Percentiles rank a stretch among this genome's conserved stretches.
phyloP scores from a whole-genome alignment of 2,797 vertebrate genomes.

The Knipowitschia caucasica region DNA sequence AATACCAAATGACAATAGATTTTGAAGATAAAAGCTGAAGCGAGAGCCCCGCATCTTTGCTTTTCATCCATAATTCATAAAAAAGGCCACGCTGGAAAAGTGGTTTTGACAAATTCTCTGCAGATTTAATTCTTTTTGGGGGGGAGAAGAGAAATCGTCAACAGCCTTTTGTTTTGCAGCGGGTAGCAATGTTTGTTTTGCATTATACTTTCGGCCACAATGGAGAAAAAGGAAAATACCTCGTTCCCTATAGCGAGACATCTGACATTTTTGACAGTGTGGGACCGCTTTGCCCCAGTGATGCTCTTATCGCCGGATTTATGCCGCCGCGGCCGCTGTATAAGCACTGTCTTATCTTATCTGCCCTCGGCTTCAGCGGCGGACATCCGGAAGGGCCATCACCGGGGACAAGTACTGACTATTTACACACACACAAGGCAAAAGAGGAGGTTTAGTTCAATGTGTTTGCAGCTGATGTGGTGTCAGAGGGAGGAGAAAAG shows the following conservation, averaged over 20 bases:
- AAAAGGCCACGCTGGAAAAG: no score
- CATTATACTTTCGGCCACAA: slow-evolving; percentile 14
- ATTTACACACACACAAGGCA: slow-evolving; percentile 38
- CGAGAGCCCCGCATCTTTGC: no score
- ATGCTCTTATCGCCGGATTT: slow-evolving; percentile 33
- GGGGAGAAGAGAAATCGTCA: no score
- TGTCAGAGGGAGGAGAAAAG: slow-evolving; percentile 12
- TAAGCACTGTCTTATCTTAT: slow-evolving; percentile 52
- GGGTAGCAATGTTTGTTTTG: slow-evolving; percentile 29
- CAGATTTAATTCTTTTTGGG: no score
- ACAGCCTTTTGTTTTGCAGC: not conserved
- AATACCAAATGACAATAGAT: no score
- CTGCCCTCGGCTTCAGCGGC: slow-evolving; percentile 22
- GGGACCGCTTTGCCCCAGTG: slow-evolving; percentile 17
- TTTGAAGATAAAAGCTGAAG: no score
- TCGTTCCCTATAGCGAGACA: slow-evolving; percentile 26
- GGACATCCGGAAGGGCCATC: slow-evolving; percentile 29
- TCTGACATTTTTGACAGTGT: slow-evolving; percentile 29
- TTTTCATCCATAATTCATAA: no score
- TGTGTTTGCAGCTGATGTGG: not conserved
- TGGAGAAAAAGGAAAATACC: slow-evolving; percentile 21
- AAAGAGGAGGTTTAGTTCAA: slow-evolving; percentile 12
- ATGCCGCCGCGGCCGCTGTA: slow-evolving; percentile 40
- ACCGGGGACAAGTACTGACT: slow-evolving; percentile 37
- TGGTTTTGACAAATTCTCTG: no score